A percentile compares a stretch with the other conserved stretches of the same genome.
phyloP scores from a whole-genome alignment of 2,888 invertebrate species.

The Eristalinus sepulchralis region DNA sequence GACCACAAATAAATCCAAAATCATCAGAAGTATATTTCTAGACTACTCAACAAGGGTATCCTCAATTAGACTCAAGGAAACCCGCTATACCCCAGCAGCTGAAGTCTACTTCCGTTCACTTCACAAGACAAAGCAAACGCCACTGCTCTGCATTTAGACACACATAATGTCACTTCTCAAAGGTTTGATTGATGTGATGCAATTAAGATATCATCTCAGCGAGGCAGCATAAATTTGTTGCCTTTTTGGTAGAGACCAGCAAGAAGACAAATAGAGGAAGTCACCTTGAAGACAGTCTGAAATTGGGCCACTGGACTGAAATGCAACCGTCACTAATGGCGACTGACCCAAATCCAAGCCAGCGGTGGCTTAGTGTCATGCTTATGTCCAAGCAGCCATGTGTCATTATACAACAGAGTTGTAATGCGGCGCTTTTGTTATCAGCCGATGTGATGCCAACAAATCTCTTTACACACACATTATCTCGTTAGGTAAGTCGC shows the following conservation, averaged over 20 bases:
- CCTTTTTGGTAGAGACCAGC: no score
- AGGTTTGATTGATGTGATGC: neutral
- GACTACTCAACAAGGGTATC: neutral
- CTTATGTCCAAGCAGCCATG: neutral
- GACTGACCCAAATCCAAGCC: neutral
- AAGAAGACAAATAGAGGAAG: neutral
- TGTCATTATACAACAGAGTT: neutral
- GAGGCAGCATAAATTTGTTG: neutral
- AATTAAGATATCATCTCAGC: neutral
- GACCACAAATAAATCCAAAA: no score
- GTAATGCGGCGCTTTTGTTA: constrained; percentile 5
- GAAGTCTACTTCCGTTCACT: neutral
- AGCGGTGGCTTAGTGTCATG: neutral
- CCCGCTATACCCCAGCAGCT: neutral
- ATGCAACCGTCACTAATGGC: neutral
- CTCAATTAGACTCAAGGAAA: neutral
- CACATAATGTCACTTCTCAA: neutral
- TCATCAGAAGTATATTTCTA: neutral
- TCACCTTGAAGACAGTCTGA: neutral
- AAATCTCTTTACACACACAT: constrained; percentile 1
- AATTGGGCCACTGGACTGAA: neutral
- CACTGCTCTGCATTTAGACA: neutral
- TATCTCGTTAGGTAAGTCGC: constrained; percentile 7
- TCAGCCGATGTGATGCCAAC: constrained; percentile 24
- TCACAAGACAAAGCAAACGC: neutral